A percentile compares a stretch with the other conserved stretches of the same genome.
phyloP scores from a whole-genome alignment of 1,140 invertebrate genomes.

The Adoxophyes honmai region DNA sequence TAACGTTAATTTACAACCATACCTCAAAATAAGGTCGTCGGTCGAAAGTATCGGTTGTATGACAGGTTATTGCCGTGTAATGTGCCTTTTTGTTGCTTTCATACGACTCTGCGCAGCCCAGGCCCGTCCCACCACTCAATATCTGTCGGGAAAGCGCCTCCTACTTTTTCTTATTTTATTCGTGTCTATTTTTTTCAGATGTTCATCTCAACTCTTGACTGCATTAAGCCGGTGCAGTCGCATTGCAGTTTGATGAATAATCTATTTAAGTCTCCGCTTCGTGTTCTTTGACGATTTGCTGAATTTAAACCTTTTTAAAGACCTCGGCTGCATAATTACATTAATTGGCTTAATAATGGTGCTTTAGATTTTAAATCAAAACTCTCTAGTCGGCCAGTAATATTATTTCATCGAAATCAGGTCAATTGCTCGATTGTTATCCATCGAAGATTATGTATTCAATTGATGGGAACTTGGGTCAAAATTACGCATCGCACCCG shows the following conservation, averaged over 20 bases:
- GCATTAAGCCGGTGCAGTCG: constrained; percentile 63
- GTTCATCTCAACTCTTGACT: constrained; percentile 56
- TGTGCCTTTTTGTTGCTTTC: constrained; percentile 43
- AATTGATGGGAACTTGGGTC: background rate
- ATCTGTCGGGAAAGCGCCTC: constrained; percentile 71
- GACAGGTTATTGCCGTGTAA: constrained; percentile 51
- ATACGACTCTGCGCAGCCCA: constrained; percentile 72
- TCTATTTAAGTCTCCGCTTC: constrained; percentile 33
- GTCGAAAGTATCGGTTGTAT: constrained; percentile 52
- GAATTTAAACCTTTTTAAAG: too few relatives aligned
- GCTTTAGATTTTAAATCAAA: background rate
- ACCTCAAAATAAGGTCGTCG: constrained; percentile 51
- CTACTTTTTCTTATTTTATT: constrained; percentile 75
- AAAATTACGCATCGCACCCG: too few relatives aligned
- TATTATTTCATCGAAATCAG: background rate
- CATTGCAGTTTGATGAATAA: constrained; percentile 73
- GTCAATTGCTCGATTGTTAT: background rate
- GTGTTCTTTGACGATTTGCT: too few relatives aligned
- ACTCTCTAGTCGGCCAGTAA: background rate
- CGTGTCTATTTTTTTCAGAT: constrained; percentile 56
- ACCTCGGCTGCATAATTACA: too few relatives aligned
- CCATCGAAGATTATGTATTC: background rate
- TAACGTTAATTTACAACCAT: constrained; percentile 66
- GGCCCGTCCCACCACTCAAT: constrained; percentile 74
- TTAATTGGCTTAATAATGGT: too few relatives aligned